phyloP scores from a whole-genome alignment of 2,113 vertebrate species.

The Euleptes europaea region DNA sequence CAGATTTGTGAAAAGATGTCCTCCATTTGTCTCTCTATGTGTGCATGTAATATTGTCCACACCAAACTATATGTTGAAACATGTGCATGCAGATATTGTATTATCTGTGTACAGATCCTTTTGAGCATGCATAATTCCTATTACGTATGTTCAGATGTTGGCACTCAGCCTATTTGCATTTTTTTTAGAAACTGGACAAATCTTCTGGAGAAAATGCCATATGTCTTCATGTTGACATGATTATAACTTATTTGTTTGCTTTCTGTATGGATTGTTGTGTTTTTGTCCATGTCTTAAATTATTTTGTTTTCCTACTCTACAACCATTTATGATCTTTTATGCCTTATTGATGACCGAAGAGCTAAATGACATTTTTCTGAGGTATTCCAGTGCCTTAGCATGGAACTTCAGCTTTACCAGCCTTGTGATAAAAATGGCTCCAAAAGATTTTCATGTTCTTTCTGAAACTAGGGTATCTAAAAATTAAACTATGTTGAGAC shows the following conservation, averaged over 20 bases:
- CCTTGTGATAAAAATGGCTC: not conserved
- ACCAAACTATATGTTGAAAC: not conserved
- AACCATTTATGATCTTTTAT: not conserved
- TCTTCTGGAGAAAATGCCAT: not conserved
- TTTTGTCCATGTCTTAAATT: not conserved
- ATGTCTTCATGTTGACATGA: not conserved
- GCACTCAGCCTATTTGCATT: not conserved
- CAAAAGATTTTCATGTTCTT: not conserved
- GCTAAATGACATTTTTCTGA: not conserved
- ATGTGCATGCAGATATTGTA: conserved; percentile 38
- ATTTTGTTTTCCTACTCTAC: not conserved
- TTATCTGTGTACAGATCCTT: not conserved
- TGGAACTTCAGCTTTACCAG: not conserved
- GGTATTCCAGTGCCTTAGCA: not conserved
- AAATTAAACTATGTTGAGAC: not conserved
- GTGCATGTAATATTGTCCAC: not conserved
- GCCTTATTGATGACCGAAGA: too few species aligned
- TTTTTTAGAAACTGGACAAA: not conserved
- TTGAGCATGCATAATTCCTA: conserved; percentile 29
- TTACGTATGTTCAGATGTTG: conserved; percentile 27
- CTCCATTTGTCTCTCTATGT: not conserved
- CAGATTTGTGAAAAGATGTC: not conserved
- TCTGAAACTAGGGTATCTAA: not conserved
- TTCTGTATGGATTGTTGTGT: not conserved
- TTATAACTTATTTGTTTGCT: not conserved